Conservation (phyloP, 2,113 vertebrate genomes). For the Mirza zaza region DNA sequence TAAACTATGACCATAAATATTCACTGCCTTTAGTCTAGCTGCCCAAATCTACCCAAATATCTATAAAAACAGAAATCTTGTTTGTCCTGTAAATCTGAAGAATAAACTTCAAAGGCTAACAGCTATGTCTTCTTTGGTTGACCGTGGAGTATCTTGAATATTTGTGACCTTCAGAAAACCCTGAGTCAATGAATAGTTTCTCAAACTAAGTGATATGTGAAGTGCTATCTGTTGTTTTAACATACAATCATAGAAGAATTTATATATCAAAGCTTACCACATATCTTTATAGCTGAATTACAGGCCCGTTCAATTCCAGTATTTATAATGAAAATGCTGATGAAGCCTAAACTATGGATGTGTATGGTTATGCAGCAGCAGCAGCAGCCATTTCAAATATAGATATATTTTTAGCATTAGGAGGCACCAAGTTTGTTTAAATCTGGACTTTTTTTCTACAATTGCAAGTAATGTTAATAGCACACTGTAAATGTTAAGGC, state of each 20-base stretch:
- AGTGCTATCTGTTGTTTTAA: constrained; percentile 51
- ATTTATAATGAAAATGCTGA: constrained; percentile 82
- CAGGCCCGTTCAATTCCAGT: constrained; percentile 67
- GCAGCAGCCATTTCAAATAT: constrained; percentile 81
- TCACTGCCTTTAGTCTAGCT: constrained; percentile 29
- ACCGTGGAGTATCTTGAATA: not conserved
- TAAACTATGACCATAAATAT: not conserved
- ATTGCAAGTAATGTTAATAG: constrained; percentile 85
- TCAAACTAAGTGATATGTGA: constrained; percentile 39
- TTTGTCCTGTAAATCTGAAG: constrained; percentile 36
- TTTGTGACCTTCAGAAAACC: not conserved
- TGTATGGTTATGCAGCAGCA: constrained; percentile 70
- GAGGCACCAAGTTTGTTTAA: constrained; percentile 82
- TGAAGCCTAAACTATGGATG: constrained; percentile 67
- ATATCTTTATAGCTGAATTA: constrained; percentile 78
- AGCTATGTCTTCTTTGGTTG: not conserved
- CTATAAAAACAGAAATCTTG: constrained; percentile 47
- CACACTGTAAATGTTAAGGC: constrained; percentile 83
- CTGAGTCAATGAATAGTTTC: constrained; percentile 17
- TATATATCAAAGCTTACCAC: constrained; percentile 55
- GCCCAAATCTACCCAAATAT: constrained; percentile 25
- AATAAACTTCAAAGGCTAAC: not conserved
- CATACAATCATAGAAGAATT: constrained; percentile 27
- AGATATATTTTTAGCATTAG: constrained; percentile 81
- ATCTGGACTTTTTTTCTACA: constrained; percentile 80